Base-by-base conservation (phyloP, 2,888 invertebrate species). In the Dolomedes plantarius region DNA sequence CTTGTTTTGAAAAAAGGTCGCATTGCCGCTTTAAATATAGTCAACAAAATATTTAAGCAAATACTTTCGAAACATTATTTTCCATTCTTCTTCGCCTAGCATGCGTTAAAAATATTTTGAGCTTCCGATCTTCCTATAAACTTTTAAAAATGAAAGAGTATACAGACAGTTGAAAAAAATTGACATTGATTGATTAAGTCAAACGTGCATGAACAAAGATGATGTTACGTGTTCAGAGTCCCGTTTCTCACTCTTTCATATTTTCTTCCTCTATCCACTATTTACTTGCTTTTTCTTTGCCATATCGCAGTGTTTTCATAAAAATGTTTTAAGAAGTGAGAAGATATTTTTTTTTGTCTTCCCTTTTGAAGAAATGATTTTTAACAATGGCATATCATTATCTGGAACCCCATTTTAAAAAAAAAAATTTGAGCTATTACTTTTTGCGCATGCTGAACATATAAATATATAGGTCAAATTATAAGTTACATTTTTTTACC, bases 181-280 rank as follows among this genome's bases (percentile, higher is more conserved):
- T 46, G 46, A 46, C 46, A 46, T 46, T 46, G 46, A 46, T 46
- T 6, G 46, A 46, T 46, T 46, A 46, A 46, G 46, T 46, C 46
- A 46, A 46, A 16, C 16, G 46, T 46, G 16, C 13, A 7, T 2
- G 46, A 16, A 46, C 46, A 46, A 46, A 46, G 16, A 46, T 16
- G 46, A 46, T 46, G 46, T 46, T 16, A 46, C 46, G 7, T 16
- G 16, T 46, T 46, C 46, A 16, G 16, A 16, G 9, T 46, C 46
- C 6, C 46, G 1, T 16, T 46, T 46, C 16, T 46, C 16, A 16
- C 46, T 46, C 16, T 46, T 46, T 46, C 2, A 13, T 16, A 46
- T 46, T 16, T 46, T 46, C 9, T 36, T 36, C 5, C 36, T 36
- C 9, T 7, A 7, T 5, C 9, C 5, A 36, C 9, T 36, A 36